Percentiles rank a stretch among this genome's conserved stretches.
Conservation (phyloP, 2,888 invertebrate genomes). For the Pseudococcus longispinus region DNA sequence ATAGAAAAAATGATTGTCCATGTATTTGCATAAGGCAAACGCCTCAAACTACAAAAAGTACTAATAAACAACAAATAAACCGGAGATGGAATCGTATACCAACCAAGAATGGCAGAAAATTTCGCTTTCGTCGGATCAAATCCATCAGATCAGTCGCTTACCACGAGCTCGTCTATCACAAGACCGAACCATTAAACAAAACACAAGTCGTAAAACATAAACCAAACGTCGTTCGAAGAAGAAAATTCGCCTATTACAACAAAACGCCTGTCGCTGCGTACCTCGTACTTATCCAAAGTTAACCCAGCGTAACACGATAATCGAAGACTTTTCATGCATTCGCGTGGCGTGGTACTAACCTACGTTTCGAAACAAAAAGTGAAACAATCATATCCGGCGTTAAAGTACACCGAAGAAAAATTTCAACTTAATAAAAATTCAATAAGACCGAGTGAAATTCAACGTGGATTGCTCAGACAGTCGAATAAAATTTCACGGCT, state of each 20-base stretch:
- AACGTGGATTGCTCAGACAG: background rate
- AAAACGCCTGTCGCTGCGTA: background rate
- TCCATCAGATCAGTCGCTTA: background rate
- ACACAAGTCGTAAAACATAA: conserved; percentile 15
- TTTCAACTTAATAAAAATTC: conserved; percentile 22
- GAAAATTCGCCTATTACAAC: conserved; percentile 24
- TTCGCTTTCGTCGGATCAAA: background rate
- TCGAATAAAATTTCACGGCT: conserved; percentile 41
- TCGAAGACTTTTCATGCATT: background rate
- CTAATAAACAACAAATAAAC: no score
- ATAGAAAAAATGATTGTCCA: no score
- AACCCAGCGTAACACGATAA: background rate
- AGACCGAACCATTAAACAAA: conserved; percentile 5
- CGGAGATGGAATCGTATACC: background rate
- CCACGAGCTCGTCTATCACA: background rate
- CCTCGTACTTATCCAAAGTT: no score
- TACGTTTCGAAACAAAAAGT: conserved; percentile 15
- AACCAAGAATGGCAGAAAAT: background rate
- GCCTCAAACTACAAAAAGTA: no score
- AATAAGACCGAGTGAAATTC: conserved; percentile 36
- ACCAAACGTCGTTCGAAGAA: background rate
- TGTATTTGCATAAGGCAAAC: no score
- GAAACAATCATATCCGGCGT: background rate
- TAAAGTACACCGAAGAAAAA: background rate
- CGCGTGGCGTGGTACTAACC: background rate